phyloP scores from a whole-genome alignment of 2,888 invertebrate genomes.

The Busseola fusca region DNA sequence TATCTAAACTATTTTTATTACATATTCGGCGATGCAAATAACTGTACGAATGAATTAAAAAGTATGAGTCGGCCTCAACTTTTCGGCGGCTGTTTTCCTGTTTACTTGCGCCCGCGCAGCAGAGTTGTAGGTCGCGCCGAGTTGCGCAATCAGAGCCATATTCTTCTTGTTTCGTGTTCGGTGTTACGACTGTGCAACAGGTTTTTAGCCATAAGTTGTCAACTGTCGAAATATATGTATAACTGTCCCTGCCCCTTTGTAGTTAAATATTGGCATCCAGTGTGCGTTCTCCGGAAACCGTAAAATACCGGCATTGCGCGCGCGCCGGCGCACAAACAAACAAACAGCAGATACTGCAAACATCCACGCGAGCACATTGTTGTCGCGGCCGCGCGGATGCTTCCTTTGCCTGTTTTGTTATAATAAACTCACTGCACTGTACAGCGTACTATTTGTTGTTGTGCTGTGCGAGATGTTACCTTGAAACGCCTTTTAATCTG shows the following conservation, averaged over 20 bases:
- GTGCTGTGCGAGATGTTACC: conserved; percentile 46
- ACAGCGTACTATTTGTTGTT: conserved; percentile 55
- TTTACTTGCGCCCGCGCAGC: conserved; percentile 65
- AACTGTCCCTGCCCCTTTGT: conserved; percentile 25
- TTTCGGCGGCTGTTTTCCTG: conserved; percentile 68
- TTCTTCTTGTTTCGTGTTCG: conserved; percentile 47
- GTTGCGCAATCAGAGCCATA: conserved; percentile 66
- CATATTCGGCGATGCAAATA: conserved; percentile 24
- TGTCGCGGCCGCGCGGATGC: conserved; percentile 55
- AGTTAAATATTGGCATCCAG: conserved; percentile 44
- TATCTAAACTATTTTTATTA: conserved; percentile 11
- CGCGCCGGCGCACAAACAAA: conserved; percentile 71
- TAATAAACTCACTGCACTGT: conserved; percentile 40
- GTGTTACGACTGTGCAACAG: conserved; percentile 60
- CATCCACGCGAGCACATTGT: conserved; percentile 68
- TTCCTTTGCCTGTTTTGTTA: conserved; percentile 71
- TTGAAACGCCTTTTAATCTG: conserved; percentile 41
- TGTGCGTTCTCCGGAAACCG: conserved; percentile 69
- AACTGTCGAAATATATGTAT: conserved; percentile 34
- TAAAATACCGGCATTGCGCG: conserved; percentile 75
- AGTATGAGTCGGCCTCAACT: conserved; percentile 51
- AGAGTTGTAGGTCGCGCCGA: conserved; percentile 60
- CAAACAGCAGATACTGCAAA: conserved; percentile 68
- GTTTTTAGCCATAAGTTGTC: conserved; percentile 59
- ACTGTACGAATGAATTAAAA: conserved; percentile 55